A percentile compares a stretch with the other conserved stretches of the same genome.
These are phyloP conservation scores for Anthopleura sola DNA, from an alignment of 64 coral and sea anemone species.

Conservation along the genomic window DNA sequence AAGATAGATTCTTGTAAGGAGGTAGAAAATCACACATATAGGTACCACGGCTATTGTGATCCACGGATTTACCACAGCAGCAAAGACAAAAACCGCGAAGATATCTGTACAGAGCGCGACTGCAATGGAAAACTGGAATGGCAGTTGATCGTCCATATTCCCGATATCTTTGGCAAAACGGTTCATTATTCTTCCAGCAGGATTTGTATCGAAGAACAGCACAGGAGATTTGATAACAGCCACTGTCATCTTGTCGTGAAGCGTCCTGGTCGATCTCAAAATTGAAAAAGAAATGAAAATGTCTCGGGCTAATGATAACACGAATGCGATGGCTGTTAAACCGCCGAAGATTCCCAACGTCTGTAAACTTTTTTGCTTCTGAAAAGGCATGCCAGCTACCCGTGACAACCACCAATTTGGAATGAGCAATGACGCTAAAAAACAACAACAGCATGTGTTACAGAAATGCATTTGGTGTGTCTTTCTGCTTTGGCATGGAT, in stretches of 20 bases:
- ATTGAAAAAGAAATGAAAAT: neutral
- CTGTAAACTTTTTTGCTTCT: neutral
- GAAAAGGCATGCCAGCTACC: neutral
- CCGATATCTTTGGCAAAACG: conserved; percentile 62
- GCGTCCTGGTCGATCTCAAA: neutral
- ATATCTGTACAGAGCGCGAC: neutral
- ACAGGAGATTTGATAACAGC: conserved; percentile 37
- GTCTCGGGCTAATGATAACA: neutral
- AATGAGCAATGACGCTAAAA: conserved; percentile 9
- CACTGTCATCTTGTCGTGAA: neutral
- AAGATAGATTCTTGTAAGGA: conserved; percentile 38
- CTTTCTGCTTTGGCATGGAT: too few species aligned
- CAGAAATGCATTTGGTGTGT: too few species aligned
- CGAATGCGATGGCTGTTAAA: neutral
- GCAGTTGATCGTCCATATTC: conserved; percentile 41
- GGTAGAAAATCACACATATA: conserved; percentile 20
- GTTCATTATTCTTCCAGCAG: conserved; percentile 58
- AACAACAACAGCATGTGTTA: too few species aligned
- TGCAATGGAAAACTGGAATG: neutral
- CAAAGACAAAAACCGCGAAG: conserved; percentile 1
- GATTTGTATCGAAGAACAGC: conserved; percentile 55
- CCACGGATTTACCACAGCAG: conserved; percentile 53
- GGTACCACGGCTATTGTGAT: conserved; percentile 28
- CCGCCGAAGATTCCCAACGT: neutral
- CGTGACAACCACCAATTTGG: neutral